Percentiles rank a stretch among this genome's conserved stretches.
Conservation (phyloP, 2,888 invertebrate species). For the Platycheirus albimanus region DNA sequence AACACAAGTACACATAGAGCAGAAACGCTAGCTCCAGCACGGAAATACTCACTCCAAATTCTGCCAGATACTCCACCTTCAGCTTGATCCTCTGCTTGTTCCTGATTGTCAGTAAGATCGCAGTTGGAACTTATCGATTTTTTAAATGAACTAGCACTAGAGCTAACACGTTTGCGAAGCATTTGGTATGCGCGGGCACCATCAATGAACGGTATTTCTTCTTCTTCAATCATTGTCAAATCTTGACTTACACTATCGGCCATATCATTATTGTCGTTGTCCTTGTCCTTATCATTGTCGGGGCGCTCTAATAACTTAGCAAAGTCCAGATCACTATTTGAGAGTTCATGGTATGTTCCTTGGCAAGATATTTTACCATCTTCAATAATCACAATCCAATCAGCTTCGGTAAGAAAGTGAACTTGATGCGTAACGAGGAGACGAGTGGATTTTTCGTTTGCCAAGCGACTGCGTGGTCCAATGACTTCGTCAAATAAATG, state of each 20-base stretch:
- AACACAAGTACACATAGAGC: conserved; percentile 83
- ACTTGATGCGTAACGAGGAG: conserved; percentile 91
- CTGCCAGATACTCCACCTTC: conserved; percentile 81
- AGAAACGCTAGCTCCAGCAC: conserved; percentile 83
- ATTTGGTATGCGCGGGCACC: conserved; percentile 80
- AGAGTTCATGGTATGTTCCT: conserved; percentile 84
- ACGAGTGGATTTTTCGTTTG: conserved; percentile 85
- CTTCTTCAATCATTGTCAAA: conserved; percentile 78
- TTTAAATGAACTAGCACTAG: conserved; percentile 76
- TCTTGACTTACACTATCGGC: conserved; percentile 68
- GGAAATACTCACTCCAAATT: conserved; percentile 83
- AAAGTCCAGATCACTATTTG: conserved; percentile 83
- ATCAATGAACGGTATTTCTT: conserved; percentile 82
- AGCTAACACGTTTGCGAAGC: conserved; percentile 77
- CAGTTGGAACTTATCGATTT: conserved; percentile 80
- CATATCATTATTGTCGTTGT: conserved; percentile 49
- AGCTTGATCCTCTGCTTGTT: conserved; percentile 81
- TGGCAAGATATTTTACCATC: conserved; percentile 83
- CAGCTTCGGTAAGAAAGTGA: conserved; percentile 87
- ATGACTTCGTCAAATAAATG: conserved; percentile 90
- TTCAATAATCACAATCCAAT: conserved; percentile 86
- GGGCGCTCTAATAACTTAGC: conserved; percentile 83
- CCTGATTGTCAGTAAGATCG: conserved; percentile 76
- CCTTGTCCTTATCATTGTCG: conserved; percentile 72
- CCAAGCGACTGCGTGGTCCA: conserved; percentile 83